A percentile compares a stretch with the other conserved stretches of the same genome.
These are phyloP conservation scores for Rallus limicola DNA, from an alignment of 2,113 vertebrate genomes.

Conservation along the genomic window DNA sequence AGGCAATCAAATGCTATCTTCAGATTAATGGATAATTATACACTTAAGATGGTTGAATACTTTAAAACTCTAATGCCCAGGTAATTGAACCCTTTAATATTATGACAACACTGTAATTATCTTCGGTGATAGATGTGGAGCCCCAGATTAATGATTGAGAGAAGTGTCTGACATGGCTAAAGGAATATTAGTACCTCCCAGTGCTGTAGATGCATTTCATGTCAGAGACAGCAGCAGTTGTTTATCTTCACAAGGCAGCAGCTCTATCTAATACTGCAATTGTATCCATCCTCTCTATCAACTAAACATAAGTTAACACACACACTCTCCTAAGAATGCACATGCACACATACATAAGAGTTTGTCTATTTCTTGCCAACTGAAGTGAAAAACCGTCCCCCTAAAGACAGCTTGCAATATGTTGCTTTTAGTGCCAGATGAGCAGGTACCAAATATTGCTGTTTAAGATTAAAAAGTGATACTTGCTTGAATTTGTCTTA, in stretches of 20 bases:
- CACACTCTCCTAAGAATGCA: background rate
- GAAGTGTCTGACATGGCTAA: background rate
- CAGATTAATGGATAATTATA: slow-evolving; percentile 60
- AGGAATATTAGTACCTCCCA: background rate
- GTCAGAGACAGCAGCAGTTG: background rate
- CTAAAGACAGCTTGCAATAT: background rate
- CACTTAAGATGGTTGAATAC: slow-evolving; percentile 45
- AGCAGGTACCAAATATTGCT: background rate
- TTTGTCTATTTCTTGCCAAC: background rate
- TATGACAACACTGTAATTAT: slow-evolving; percentile 2
- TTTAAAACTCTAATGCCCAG: slow-evolving; percentile 37
- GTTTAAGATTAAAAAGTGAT: background rate
- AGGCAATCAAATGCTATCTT: slow-evolving; percentile 47
- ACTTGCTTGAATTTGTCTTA: background rate
- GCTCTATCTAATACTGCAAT: background rate
- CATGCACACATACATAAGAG: background rate
- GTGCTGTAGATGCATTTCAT: background rate
- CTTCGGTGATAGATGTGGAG: background rate
- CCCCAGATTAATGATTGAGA: background rate
- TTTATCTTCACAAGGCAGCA: background rate
- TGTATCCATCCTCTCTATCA: background rate
- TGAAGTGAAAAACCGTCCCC: background rate
- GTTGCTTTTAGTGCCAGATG: background rate
- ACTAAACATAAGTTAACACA: rapidly evolving
- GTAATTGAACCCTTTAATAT: slow-evolving; percentile 30